Evolutionary conservation across 2,888 invertebrate genomes (phyloP), one percentile per base, ranked within the genome.

Genomic region (Dicranocentrus wangi): DNA sequence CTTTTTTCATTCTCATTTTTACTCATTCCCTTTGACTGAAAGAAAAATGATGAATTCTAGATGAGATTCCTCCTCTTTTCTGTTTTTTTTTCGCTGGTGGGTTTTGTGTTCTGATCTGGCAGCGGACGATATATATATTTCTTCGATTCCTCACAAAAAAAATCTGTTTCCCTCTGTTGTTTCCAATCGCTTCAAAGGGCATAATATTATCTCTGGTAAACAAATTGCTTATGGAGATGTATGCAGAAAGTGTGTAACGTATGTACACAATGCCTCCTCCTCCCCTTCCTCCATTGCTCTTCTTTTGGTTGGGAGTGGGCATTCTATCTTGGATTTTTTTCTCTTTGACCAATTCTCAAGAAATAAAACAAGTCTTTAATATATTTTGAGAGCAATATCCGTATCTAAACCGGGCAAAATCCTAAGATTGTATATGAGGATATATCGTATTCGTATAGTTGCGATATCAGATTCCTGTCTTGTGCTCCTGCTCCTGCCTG

Each of bases 41-140:
- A 78, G 79, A 72, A 79, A 72, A 79, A 79, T 79, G 79, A 79
- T 85, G 85, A 85, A 83, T 83, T 81, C 81, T 78, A 79, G 82
- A 85, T 83, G 83, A 85, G 84, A 83, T 83, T 83, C 83, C 82
- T 79, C 82, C 80, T 84, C 82, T 82, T 72, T 79, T 71, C 55
- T 58, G 42, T 68, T 39, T 63, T 78, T 53, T 60, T 25, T 43
- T 42, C 47, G 47, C 43, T 58, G 19, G 32, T 5, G 19, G 39
- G 21, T 53, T 53, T 43, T 27, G 25, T 25, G 27, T 39, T 53
- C 32, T n/a, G n/a, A n/a, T n/a, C n/a, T n/a, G n/a, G n/a, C n/a
- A 55, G 61, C 27, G 65, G 65, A 75, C 32, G 51, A 43, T 53
- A 68, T 47, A 66, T 58, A 66, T 17, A 28, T 69, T 77, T 61